Conservation (phyloP, 2,888 invertebrate genomes). For the Amiota mariae region DNA sequence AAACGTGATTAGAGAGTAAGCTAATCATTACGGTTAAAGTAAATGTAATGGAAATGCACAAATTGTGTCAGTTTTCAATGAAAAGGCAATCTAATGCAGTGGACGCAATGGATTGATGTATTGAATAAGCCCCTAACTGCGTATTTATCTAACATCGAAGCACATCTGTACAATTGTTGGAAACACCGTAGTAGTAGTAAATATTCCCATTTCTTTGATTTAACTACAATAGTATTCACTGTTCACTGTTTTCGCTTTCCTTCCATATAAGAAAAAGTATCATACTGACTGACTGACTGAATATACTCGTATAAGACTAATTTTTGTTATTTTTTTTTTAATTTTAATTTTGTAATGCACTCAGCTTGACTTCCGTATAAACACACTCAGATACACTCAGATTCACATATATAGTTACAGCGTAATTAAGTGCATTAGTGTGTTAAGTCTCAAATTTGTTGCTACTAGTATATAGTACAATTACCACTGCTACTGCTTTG, state of each 20-base stretch:
- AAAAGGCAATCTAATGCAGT: neutral
- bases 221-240: too few relatives aligned
- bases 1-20: neutral
- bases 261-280: too few relatives aligned
- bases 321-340: neutral
- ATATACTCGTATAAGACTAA: too few relatives aligned
- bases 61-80: constrained; percentile 16
- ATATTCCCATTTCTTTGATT: constrained; percentile 1
- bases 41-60: neutral
- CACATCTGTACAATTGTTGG: constrained; percentile 5
- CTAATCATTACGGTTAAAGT: neutral
- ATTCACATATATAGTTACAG: neutral
- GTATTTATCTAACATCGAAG: neutral
- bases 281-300: too few relatives aligned
- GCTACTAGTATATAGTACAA: neutral
- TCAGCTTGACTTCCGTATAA: constrained; percentile 8
- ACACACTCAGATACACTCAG: neutral
- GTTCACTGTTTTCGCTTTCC: too few relatives aligned
- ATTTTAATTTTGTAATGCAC: constrained; percentile 12
- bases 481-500: neutral
- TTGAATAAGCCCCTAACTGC: neutral
- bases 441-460: neutral
- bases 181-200: neutral
- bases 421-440: neutral
- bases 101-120: neutral